Base-by-base conservation (phyloP, 2,797 vertebrate genomes). In the Gobio occitaniae region DNA sequence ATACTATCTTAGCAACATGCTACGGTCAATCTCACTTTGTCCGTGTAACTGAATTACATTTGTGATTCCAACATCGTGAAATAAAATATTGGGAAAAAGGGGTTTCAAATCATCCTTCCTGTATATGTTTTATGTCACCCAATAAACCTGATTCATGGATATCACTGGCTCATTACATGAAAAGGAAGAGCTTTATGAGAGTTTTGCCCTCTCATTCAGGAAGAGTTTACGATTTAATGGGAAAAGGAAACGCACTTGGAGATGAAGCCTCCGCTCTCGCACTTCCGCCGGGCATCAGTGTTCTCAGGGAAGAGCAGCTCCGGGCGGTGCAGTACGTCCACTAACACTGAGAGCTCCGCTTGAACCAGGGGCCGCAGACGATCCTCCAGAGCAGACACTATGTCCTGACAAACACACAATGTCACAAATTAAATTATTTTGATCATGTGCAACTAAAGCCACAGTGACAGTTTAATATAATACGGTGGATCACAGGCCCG, bases 281-380 rank as follows among this genome's bases (percentile, higher is more conserved):
- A 99, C 90, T 99, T 99, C 91, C 95, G 96, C 71, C 98, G 95
- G 68, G 98, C 97, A 0, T 99, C 98, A 0, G 98, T 99, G 95
- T 99, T 99, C 89, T 99, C 98, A 0, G 98, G 98, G 88, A 99
- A 99, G 17, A 99, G 97, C 88, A 99, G 95, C 89, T 99, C 98
- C 0, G 98, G 98, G 41, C 97, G 95, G 91, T 99, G 98, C 3
- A 99, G 95, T 17, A 99, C 98, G 15, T 99, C 98, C 59, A 99
- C 98, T 2, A 99, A 95, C 12, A 99, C 98, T 0, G 98, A 99
- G 0, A 99, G 92, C 91, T 99, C 98, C 0, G 98, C 98, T 88
- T 99, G 98, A 72, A 99, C 98, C 78, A 99, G 95, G 0, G 98
- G 98, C 74, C 97, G 94, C 25, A 99, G 94, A 0, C 98, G 97